Evolutionary conservation across 2,888 invertebrate species (phyloP), one percentile per base, ranked within the genome.

Genomic region (Ophioninae sp.): DNA sequence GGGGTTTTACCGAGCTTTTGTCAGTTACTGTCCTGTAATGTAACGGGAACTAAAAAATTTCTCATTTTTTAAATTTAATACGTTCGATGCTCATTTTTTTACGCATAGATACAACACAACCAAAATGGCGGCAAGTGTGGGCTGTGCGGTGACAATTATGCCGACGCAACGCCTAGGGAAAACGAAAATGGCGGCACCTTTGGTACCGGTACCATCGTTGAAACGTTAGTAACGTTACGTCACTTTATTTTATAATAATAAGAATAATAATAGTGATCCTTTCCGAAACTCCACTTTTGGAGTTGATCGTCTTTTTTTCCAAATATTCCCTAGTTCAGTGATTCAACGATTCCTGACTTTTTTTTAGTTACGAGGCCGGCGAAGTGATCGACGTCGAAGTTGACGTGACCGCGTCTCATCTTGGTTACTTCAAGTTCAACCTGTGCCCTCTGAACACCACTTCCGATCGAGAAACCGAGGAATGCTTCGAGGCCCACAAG

Each of bases 171-270:
- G 65, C 95, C 95, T 0, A 92, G 95, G 76, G 88, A 90, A 13
- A 93, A 94, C 86, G 95, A 95, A 88, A 90, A 94, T 79, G 94
- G 94, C 22, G 95, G 95, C 41, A 86, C 84, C 39, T 95, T 92
- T 86, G 94, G 94, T 17, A 87, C 88, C 39, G 94, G 94, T 6
- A 90, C 92, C 8, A 93, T 94, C 72, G 94, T 94, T 0, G 87
- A 89, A 87, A 91, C 89, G 86, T 94, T 92, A 81, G 82, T 89
- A 85, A n/a, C 7, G 9, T 67, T 63, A 37, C 10, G 13, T 13
- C 59, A 17, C 8, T 37, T 39, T 17, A 51, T 23, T 68, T 10
- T n/a, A 41, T 20, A 9, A 37, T 0, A 59, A 39, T 41, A 41
- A 41, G 1, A 41, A 9, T 7, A 9, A 41, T 41, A 13, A n/a